Evolutionary conservation across 2,888 invertebrate species (phyloP), one percentile per base, ranked within the genome.

Genomic region (Lasioglossum vierecki): DNA sequence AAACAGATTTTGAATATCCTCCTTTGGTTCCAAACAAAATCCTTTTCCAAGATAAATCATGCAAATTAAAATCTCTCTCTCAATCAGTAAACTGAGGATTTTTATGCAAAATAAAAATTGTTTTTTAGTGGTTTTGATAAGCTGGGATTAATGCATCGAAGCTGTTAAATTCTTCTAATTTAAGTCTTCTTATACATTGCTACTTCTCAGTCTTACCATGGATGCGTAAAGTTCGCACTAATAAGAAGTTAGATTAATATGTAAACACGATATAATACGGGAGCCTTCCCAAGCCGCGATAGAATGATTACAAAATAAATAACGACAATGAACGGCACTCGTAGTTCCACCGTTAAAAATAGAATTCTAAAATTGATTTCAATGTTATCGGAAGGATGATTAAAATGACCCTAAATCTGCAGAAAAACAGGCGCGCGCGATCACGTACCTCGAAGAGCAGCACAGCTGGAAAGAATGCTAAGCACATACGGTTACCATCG

Each of bases 381-480:
- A 57, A 79, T 68, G 35, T 18, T 18, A 39, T 70, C 70, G 41
- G 4, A 0, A 4, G 66, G 41, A 63, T 71, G n/a, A 66, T 57
- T 57, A 41, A 26, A 72, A 30, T 30, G 26, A 13, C 60, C 30
- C 68, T 9, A 15, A 39, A 82, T 30, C 26, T 35, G 18, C 22
- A 6, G 30, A 68, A 57, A 77, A 68, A 78, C 5, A 30, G 39
- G 35, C 35, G 30, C 44, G 76, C 44, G 46, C 15, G 35, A 71
- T 26, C 18, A n/a, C 41, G 60, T 57, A 39, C 11, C 57, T 13
- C 46, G 22, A 35, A 44, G n/a, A 30, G 11, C 46, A 15, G n/a
- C 22, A 18, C 49, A n/a, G 44, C 22, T 30, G 71, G n/a, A 72
- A 79, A 84, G 39, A 68, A 84, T 74, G 13, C 26, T 18, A 63